Evolutionary conservation across 2,888 invertebrate genomes (phyloP), one percentile per base, ranked within the genome.

Genomic region (Tenthredo livida): DNA sequence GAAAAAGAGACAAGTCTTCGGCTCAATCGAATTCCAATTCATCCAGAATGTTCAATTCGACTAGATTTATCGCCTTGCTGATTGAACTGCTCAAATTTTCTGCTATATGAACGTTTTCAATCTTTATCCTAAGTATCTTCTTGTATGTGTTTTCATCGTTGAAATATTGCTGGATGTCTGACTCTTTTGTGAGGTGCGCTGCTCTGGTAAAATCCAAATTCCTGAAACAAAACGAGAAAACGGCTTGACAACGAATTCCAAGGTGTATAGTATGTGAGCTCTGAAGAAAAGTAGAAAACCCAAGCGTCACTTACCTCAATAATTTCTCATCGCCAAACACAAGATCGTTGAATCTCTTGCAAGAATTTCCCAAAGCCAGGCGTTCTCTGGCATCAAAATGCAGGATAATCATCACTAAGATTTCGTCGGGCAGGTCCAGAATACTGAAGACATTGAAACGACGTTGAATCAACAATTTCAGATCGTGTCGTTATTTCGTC

Each of bases 131-230:
- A 4, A 67, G 33, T 33, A 67, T 25, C 2, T 17, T 29, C 15
- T 67, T 25, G 29, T 33, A 67, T 12, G 33, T 17, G 1, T 29
- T 67, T 29, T 67, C 10, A 33, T 29, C 0, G 67, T 67, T 73
- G 5, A 73, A 73, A 73, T 43, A 73, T 43, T 17, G 21, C n/a
- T 21, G 10, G 40, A 73, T 73, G 43, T 73, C 73, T 21, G n/a
- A 17, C 9, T 9, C 43, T 21, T 21, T 21, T 2, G 21, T 73
- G 9, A 43, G 43, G 2, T 29, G 2, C 29, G 1, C 5, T 15
- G 21, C 43, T 43, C 6, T n/a, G 10, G 73, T 40, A 21, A 73
- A 73, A 33, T 73, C 73, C 43, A 73, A 43, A 73, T 73, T 17
- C 6, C 73, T 73, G 21, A n/a, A 29, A 29, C 29, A 29, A 29